Evolutionary conservation across 2,113 vertebrate genomes (phyloP).

Genomic region (Thunnus maccoyii): DNA sequence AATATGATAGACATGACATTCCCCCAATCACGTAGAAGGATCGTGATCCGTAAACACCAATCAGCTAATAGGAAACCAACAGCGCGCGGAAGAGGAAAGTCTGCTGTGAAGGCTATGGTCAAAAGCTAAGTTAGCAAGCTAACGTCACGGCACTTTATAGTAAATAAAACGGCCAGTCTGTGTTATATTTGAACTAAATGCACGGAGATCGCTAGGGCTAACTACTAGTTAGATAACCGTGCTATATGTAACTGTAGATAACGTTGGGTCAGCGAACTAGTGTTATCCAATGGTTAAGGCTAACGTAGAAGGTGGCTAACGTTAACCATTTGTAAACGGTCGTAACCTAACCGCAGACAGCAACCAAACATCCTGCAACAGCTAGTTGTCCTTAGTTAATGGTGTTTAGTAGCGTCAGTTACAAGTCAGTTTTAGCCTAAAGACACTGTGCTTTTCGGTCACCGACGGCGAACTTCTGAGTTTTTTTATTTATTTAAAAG

Average conservation of each 20-base stretch:
- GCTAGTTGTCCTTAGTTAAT: background rate
- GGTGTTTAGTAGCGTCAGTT: background rate
- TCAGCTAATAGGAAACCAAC: constrained; percentile 48
- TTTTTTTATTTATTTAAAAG: background rate
- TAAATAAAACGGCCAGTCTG: background rate
- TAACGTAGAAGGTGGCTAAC: constrained; percentile 33
- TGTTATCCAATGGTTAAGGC: background rate
- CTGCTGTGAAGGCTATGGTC: constrained; percentile 26
- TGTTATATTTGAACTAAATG: background rate
- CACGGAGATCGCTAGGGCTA: background rate
- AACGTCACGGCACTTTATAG: background rate
- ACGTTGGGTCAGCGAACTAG: background rate
- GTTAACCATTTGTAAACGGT: constrained; percentile 10
- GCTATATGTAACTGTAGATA: background rate
- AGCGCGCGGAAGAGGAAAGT: constrained; percentile 89
- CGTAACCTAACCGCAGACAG: background rate
- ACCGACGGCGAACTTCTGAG: background rate
- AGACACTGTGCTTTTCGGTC: background rate
- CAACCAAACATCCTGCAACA: background rate
- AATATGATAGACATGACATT: constrained; percentile 56
- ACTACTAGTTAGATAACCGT: no score
- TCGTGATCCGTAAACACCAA: constrained; percentile 64
- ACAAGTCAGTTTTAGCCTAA: background rate
- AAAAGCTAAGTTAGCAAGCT: constrained; percentile 67
- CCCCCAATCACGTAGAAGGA: constrained; percentile 56